Percentiles rank a stretch among this genome's conserved stretches.
Conservation (phyloP, 1,140 invertebrate species). For the Monomorium pharaonis region DNA sequence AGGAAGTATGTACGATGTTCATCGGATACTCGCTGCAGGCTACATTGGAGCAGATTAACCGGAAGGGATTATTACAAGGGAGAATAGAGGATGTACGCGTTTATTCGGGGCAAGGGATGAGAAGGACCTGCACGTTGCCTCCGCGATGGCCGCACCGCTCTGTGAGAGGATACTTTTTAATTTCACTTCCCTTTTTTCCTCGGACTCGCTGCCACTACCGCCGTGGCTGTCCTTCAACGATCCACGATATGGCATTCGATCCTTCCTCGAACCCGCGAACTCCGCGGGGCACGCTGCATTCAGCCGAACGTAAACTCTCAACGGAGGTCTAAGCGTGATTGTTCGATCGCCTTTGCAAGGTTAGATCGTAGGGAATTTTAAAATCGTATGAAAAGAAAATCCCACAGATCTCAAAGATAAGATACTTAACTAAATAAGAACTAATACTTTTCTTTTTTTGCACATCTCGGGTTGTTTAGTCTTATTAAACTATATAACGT, state of each 20-base stretch:
- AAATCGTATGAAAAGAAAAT: neutral
- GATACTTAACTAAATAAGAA: neutral
- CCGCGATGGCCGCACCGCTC: conserved; percentile 17
- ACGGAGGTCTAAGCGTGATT: neutral
- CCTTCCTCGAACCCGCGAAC: conserved; percentile 41
- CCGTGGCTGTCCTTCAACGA: conserved; percentile 66
- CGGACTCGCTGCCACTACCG: neutral
- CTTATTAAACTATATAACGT: neutral
- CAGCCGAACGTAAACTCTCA: conserved; percentile 1
- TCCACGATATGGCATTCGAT: conserved; percentile 56
- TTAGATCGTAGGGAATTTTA: neutral
- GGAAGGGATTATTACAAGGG: conserved; percentile 80
- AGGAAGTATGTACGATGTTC: conserved; percentile 67
- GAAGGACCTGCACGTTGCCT: conserved; percentile 72
- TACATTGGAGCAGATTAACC: conserved; percentile 81
- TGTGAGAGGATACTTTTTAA: conserved; percentile 76
- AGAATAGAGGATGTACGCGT: conserved; percentile 73
- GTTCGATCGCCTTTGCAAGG: neutral
- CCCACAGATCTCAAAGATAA: neutral
- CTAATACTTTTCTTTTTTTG: neutral
- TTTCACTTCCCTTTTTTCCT: conserved; percentile 60
- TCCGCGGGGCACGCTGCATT: neutral
- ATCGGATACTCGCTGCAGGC: conserved; percentile 75
- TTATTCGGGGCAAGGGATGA: conserved; percentile 76
- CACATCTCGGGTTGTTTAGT: neutral